A percentile compares a stretch with the other conserved stretches of the same genome.
Evolutionary conservation across 23 tunicate species (phyloP).

Genomic region (Diplosoma virens): DNA sequence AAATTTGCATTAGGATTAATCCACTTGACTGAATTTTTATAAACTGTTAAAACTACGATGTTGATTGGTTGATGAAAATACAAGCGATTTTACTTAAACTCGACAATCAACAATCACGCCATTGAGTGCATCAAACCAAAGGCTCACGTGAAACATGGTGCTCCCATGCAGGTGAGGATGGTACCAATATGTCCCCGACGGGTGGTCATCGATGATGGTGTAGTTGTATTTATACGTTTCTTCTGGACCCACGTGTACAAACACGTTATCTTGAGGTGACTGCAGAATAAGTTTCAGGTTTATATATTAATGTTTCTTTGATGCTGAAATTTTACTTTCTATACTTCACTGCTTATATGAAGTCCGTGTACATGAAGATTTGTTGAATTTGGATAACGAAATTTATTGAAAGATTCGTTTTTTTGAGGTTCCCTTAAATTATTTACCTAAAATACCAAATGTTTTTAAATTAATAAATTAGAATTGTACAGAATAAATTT

Average conservation of each 20-base stretch:
- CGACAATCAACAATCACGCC: too few relatives aligned
- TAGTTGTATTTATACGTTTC: slow-evolving; percentile 27
- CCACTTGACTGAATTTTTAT: too few relatives aligned
- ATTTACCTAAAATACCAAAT: slow-evolving; percentile 34
- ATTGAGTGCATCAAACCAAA: too few relatives aligned
- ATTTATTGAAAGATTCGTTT: slow-evolving; percentile 17
- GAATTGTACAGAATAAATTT: too few relatives aligned
- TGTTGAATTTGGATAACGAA: slow-evolving; percentile 62
- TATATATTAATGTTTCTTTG: too few relatives aligned
- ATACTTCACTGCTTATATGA: slow-evolving; percentile 71
- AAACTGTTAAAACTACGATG: too few relatives aligned
- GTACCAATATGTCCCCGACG: slow-evolving; percentile 88
- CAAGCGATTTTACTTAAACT: too few relatives aligned
- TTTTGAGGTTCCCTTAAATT: slow-evolving; percentile 29
- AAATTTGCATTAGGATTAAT: too few relatives aligned
- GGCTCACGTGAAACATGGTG: slow-evolving; percentile 65
- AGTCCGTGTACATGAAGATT: slow-evolving; percentile 88
- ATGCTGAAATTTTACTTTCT: background rate
- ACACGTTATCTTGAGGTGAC: slow-evolving; percentile 78
- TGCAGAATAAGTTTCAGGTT: slow-evolving; percentile 11
- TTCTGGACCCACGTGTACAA: slow-evolving; percentile 45
- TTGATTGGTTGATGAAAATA: too few relatives aligned
- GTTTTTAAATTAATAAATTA: too few relatives aligned
- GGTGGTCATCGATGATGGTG: slow-evolving; percentile 44
- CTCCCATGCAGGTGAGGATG: slow-evolving; percentile 81